phyloP scores from a whole-genome alignment of 2,113 vertebrate genomes.

The Casuarius casuarius region DNA sequence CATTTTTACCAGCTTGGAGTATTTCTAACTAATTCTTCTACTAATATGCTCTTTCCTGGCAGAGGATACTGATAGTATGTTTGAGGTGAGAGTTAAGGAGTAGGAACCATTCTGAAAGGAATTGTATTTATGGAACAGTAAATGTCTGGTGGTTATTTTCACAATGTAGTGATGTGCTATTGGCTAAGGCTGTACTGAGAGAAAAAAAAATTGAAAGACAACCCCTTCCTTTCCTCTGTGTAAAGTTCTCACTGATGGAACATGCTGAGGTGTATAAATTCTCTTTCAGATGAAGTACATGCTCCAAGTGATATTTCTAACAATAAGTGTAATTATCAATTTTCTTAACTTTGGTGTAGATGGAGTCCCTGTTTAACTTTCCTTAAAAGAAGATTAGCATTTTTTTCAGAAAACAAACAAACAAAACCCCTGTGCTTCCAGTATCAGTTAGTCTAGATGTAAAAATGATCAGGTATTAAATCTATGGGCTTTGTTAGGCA shows the following conservation, averaged over 20 bases:
- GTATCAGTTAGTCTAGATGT: background rate
- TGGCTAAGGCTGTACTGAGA: background rate
- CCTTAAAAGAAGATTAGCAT: background rate
- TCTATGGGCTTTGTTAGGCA: background rate
- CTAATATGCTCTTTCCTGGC: background rate
- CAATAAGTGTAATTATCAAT: background rate
- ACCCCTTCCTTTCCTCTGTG: background rate
- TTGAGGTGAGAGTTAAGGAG: background rate
- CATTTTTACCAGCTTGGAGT: background rate
- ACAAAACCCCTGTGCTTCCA: rapidly evolving
- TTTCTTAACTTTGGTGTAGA: background rate
- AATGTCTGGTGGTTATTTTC: background rate
- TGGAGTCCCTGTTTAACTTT: background rate
- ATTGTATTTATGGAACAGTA: background rate
- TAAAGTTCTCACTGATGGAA: background rate
- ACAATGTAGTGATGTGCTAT: background rate
- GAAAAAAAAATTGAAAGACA: background rate
- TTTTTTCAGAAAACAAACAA: background rate
- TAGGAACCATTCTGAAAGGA: background rate
- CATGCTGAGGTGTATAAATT: background rate
- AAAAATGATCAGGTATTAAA: background rate
- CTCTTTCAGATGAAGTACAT: background rate
- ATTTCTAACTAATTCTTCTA: background rate
- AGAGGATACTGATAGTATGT: background rate
- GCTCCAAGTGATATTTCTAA: background rate